phyloP scores from a whole-genome alignment of 2,888 invertebrate species.

The Caenorhabditis japonica region DNA sequence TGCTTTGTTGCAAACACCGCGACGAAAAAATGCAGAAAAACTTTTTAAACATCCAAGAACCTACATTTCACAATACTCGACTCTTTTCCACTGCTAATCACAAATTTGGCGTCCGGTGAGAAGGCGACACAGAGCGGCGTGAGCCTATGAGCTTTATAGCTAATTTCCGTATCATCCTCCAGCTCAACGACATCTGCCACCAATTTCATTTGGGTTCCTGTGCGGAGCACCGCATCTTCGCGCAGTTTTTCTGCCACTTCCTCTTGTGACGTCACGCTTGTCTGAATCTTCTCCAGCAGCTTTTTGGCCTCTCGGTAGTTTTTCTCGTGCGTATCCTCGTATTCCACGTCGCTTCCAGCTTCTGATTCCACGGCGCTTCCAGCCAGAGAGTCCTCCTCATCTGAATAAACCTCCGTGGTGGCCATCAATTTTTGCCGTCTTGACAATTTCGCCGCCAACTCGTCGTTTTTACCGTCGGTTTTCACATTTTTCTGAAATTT shows the following conservation, averaged over 20 bases:
- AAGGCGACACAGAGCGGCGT: constrained; percentile 65
- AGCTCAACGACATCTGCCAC: constrained; percentile 64
- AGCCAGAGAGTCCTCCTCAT: constrained; percentile 59
- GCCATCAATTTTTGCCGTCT: constrained; percentile 57
- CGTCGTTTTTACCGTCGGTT: constrained; percentile 39
- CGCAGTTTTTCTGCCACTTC: constrained; percentile 58
- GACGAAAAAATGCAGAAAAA: too few relatives aligned
- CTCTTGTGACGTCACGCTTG: constrained; percentile 35
- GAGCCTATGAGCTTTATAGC: constrained; percentile 67
- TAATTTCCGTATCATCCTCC: constrained; percentile 61
- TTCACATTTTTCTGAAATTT: constrained; percentile 36
- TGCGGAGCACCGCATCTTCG: constrained; percentile 61
- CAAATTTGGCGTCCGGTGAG: constrained; percentile 63
- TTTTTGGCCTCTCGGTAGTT: constrained; percentile 70
- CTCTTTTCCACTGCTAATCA: constrained; percentile 73
- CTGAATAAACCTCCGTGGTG: constrained; percentile 57
- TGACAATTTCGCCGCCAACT: constrained; percentile 52
- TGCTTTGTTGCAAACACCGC: too few relatives aligned
- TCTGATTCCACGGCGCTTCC: constrained; percentile 44
- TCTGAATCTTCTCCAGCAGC: constrained; percentile 66
- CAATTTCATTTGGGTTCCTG: constrained; percentile 59
- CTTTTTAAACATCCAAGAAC: constrained; percentile 8
- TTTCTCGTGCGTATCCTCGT: constrained; percentile 68
- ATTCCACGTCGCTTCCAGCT: constrained; percentile 65
- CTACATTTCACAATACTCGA: constrained; percentile 74